Conservation (phyloP, 2,888 invertebrate genomes). For the Acanthacorydalis orientalis region DNA sequence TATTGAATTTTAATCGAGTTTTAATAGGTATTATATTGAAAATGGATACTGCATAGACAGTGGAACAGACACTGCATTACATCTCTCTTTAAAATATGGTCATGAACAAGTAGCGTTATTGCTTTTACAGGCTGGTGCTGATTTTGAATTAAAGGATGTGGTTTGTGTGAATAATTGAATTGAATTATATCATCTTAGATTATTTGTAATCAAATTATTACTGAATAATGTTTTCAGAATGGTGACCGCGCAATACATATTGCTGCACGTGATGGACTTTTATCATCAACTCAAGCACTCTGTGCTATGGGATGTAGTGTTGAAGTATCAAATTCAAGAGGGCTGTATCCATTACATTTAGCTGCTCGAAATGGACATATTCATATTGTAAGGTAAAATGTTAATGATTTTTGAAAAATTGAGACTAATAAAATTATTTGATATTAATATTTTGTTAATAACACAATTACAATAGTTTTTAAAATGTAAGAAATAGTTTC, state of each 20-base stretch:
- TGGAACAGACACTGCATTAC: constrained; percentile 35
- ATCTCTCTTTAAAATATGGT: constrained; percentile 37
- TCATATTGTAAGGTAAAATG: constrained; percentile 40
- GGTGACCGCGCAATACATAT: constrained; percentile 44
- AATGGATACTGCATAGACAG: constrained; percentile 23
- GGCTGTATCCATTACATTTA: constrained; percentile 48
- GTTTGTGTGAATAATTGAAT: too few species aligned
- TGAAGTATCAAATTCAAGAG: constrained; percentile 42
- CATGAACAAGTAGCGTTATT: constrained; percentile 37
- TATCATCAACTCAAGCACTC: constrained; percentile 36
- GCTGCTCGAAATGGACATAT: constrained; percentile 55
- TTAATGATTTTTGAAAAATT: not conserved
- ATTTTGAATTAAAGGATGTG: constrained; percentile 33
- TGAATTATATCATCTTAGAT: not conserved
- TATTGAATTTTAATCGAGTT: not conserved
- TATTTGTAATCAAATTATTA: constrained; percentile 4
- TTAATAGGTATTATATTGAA: constrained; percentile 21
- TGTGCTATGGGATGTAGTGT: constrained; percentile 41
- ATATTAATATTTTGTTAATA: not conserved
- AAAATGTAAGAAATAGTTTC: not conserved
- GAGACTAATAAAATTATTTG: not conserved
- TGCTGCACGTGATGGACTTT: constrained; percentile 34
- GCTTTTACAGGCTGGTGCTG: constrained; percentile 41
- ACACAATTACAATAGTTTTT: not conserved
- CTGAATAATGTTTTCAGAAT: constrained; percentile 21